Evolutionary conservation across 2,113 vertebrate genomes (phyloP).

Genomic region (Calyptommatus sinebrachiatus): DNA sequence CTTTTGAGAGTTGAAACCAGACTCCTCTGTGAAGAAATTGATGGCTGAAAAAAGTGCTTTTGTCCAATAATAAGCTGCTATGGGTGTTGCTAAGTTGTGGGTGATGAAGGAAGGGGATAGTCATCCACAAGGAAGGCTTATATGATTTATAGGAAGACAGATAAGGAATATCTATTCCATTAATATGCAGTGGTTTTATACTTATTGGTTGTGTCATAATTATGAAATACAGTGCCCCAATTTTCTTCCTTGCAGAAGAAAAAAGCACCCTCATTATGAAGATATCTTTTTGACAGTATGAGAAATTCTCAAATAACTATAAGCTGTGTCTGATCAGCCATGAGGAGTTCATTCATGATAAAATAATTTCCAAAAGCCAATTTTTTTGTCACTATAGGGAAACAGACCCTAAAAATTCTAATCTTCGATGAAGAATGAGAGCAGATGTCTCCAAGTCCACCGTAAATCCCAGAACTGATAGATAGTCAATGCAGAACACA

Average conservation of each 20-base stretch:
- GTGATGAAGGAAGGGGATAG: too few relatives aligned
- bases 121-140: too few relatives aligned
- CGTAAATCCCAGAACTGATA: slow-evolving; percentile 66
- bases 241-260: slow-evolving; percentile 40
- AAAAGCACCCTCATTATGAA: slow-evolving; percentile 30
- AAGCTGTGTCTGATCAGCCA: slow-evolving; percentile 57
- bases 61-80: too few relatives aligned
- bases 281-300: slow-evolving; percentile 50
- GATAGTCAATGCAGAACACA: slow-evolving; percentile 57
- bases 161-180: slow-evolving; percentile 16
- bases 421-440: slow-evolving; percentile 66
- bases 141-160: slow-evolving; percentile 14
- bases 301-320: slow-evolving; percentile 45
- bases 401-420: slow-evolving; percentile 51
- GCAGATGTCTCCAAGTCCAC: slow-evolving; percentile 57
- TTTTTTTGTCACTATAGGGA: slow-evolving; percentile 62
- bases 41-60: too few relatives aligned
- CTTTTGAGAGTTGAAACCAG: too few relatives aligned
- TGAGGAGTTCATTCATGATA: slow-evolving; percentile 56
- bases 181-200: background rate
- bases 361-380: slow-evolving; percentile 55
- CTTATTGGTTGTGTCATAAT: slow-evolving; percentile 2
- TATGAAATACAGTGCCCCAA: slow-evolving; percentile 14
- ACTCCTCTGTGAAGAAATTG: too few relatives aligned
- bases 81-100: too few relatives aligned